Evolutionary conservation across 2,113 vertebrate genomes (phyloP).

Genomic region (Phaetusa simplex): DNA sequence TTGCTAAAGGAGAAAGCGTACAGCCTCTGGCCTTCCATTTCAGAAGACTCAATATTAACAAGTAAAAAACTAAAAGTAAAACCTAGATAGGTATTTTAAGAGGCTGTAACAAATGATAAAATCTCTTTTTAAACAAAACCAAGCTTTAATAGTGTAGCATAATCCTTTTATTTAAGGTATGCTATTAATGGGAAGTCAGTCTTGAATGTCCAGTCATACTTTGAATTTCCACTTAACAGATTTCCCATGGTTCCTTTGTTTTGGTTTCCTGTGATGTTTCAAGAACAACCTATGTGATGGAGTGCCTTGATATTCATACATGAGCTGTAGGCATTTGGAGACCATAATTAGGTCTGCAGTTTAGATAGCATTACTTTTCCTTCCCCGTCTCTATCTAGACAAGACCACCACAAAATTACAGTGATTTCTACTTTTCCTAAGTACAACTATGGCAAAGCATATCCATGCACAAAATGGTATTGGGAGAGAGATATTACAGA

Average conservation of each 20-base stretch:
- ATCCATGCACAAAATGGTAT: neutral
- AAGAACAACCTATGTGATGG: neutral
- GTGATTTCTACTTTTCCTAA: neutral
- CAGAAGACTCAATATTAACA: neutral
- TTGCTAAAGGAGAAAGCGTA: slow-evolving; percentile 18
- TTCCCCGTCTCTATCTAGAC: neutral
- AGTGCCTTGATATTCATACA: accelerated
- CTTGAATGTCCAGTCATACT: neutral
- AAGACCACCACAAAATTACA: neutral
- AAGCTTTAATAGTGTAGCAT: neutral
- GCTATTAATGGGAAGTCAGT: neutral
- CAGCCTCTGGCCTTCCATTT: slow-evolving; percentile 37
- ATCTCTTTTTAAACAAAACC: neutral
- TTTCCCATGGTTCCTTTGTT: neutral
- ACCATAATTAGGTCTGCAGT: neutral
- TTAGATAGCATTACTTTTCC: neutral
- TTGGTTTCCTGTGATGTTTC: neutral
- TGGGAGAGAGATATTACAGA: neutral
- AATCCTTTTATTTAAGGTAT: neutral
- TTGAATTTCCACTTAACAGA: neutral
- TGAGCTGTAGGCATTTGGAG: neutral
- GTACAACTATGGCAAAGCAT: neutral
- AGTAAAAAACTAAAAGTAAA: neutral
- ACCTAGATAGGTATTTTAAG: neutral
- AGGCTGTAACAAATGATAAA: neutral